Conservation (phyloP, 2,113 vertebrate species). For the Oplegnathus fasciatus region DNA sequence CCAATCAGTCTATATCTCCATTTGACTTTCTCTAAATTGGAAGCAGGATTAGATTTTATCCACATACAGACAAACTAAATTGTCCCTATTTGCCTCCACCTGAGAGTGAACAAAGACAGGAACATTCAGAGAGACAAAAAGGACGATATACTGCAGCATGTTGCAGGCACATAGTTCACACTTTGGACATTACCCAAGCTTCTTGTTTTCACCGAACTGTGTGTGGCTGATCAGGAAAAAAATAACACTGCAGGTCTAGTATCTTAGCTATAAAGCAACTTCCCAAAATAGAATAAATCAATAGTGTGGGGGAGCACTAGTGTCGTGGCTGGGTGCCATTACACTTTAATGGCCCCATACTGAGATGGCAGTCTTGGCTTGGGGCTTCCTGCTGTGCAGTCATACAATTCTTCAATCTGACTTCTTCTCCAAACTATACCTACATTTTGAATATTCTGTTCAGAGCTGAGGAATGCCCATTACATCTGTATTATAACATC, state of each 20-base stretch:
- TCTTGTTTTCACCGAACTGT: background rate
- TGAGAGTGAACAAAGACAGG: background rate
- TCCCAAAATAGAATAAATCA: constrained; percentile 65
- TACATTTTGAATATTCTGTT: constrained; percentile 3
- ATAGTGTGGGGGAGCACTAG: constrained; percentile 39
- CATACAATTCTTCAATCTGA: constrained; percentile 16
- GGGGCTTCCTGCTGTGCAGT: constrained; percentile 27
- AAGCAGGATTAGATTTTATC: background rate
- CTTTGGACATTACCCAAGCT: constrained; percentile 2
- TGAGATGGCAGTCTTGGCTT: constrained; percentile 50
- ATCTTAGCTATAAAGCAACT: constrained; percentile 26
- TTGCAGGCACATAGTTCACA: background rate
- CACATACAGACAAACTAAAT: no score
- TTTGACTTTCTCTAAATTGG: constrained; percentile 13
- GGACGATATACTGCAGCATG: background rate
- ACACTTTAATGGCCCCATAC: constrained; percentile 58
- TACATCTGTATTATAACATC: background rate
- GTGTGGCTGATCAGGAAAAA: constrained; percentile 24
- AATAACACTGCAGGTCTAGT: constrained; percentile 15
- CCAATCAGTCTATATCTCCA: background rate
- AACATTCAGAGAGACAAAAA: no score
- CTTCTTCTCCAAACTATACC: background rate
- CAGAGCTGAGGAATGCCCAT: background rate
- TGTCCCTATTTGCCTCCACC: background rate
- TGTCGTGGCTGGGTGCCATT: constrained; percentile 61